These are phyloP conservation scores for Patella depressa DNA, from an alignment of 2,888 invertebrate species.

Conservation along the genomic window DNA sequence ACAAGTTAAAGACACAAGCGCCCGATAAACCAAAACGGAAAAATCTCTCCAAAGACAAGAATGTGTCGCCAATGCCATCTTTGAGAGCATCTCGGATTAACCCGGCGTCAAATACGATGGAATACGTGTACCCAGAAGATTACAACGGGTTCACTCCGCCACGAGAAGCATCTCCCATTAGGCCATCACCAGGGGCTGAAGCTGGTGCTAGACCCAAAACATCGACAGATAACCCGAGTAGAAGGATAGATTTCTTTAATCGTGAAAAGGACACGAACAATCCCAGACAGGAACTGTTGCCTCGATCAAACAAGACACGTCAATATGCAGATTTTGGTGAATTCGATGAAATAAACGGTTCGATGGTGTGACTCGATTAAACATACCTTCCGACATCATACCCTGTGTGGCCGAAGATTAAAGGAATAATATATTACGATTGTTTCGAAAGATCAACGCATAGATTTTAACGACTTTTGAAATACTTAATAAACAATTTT, in stretches of 20 bases:
- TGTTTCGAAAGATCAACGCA: no score
- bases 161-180: neutral
- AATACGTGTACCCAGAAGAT: neutral
- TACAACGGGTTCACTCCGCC: neutral
- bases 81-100: conserved; percentile 10
- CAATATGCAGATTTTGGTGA: conserved; percentile 20
- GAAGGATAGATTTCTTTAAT: neutral
- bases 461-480: no score
- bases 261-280: conserved; percentile 6
- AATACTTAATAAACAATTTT: no score
- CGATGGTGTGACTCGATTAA: conserved; percentile 19
- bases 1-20: neutral
- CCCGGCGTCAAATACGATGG: conserved; percentile 3
- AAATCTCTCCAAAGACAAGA: neutral
- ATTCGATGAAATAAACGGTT: conserved; percentile 32
- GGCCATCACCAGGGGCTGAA: neutral
- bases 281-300: neutral
- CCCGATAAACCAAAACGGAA: conserved; percentile 8
- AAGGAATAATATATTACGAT: no score
- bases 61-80: neutral
- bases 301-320: neutral
- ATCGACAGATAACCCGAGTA: neutral
- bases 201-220: neutral
- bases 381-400: no score
- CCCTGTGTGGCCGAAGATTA: no score